A percentile compares a stretch with the other conserved stretches of the same genome.
Evolutionary conservation across 2,888 invertebrate species (phyloP).

Genomic region (Orthonychiurus folsomi): DNA sequence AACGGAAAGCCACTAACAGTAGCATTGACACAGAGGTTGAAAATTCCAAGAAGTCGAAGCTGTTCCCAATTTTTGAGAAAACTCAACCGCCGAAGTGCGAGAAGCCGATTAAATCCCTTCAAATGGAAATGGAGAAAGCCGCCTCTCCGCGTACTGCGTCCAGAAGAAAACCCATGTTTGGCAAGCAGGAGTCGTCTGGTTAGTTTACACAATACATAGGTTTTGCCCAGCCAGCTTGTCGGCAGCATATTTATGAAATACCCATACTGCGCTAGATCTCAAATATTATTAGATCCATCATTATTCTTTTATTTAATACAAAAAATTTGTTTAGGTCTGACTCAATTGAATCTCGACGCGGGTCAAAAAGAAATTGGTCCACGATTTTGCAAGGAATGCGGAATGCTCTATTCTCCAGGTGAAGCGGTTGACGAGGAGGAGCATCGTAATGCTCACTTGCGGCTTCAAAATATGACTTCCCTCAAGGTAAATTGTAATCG

Average conservation of each 20-base stretch:
- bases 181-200: conserved; percentile 33
- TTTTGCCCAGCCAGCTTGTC: too few relatives aligned
- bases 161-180: conserved; percentile 20
- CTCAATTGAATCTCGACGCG: conserved; percentile 35
- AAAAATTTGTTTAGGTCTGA: conserved; percentile 22
- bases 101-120: conserved; percentile 19
- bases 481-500: conserved; percentile 23
- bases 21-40: too few relatives aligned
- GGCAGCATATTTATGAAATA: too few relatives aligned
- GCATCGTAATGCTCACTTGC: conserved; percentile 33
- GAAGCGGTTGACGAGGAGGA: conserved; percentile 34
- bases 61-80: conserved; percentile 32
- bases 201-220: background rate
- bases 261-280: too few relatives aligned
- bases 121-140: conserved; percentile 21
- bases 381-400: conserved; percentile 31
- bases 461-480: conserved; percentile 30
- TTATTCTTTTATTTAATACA: conserved; percentile 5
- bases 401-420: conserved; percentile 36
- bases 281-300: too few relatives aligned
- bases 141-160: conserved; percentile 15
- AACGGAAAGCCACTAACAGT: too few relatives aligned
- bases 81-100: too few relatives aligned
- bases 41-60: too few relatives aligned
- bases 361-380: conserved; percentile 37